phyloP scores from a whole-genome alignment of 1,140 invertebrate genomes.

The Oryzaephilus surinamensis region DNA sequence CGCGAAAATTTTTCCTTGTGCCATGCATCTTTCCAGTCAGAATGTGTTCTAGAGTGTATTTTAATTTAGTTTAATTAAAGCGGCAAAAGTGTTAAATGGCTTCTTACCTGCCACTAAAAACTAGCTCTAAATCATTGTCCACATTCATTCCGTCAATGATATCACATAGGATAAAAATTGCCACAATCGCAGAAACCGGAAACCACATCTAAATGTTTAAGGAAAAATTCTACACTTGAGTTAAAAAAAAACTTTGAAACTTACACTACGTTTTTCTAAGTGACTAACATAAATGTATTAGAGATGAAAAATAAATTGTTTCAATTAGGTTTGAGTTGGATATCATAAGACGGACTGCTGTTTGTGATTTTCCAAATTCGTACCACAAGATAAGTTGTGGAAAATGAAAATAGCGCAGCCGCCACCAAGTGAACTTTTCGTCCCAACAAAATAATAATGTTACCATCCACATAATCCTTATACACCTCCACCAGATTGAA shows the following conservation, averaged over 20 bases:
- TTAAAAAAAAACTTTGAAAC: not conserved
- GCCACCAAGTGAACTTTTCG: slow-evolving; percentile 13
- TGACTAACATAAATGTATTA: slow-evolving; percentile 3
- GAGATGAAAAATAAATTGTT: slow-evolving; percentile 7
- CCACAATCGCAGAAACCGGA: slow-evolving; percentile 25
- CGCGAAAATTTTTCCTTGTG: slow-evolving; percentile 45
- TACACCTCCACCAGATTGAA: slow-evolving; percentile 23
- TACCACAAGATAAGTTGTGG: slow-evolving; percentile 18
- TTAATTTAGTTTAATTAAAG: not conserved
- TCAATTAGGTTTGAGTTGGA: slow-evolving; percentile 7
- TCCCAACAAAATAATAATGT: slow-evolving; percentile 17
- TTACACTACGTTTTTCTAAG: slow-evolving; percentile 8
- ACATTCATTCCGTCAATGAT: slow-evolving; percentile 11
- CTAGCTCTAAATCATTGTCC: slow-evolving; percentile 36
- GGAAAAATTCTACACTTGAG: slow-evolving; percentile 1
- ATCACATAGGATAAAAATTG: slow-evolving; percentile 22
- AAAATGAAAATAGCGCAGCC: slow-evolving; percentile 13
- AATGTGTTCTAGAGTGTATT: slow-evolving; percentile 36
- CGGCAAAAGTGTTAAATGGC: not conserved
- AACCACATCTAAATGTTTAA: slow-evolving; percentile 22
- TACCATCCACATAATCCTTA: too few species aligned
- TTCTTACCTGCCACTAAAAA: slow-evolving; percentile 37
- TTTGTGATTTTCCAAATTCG: too few species aligned
- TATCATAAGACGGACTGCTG: slow-evolving; percentile 10
- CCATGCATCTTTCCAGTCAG: slow-evolving; percentile 48